Evolutionary conservation across 2,113 vertebrate genomes (phyloP).

Genomic region (Catharus minimus): DNA sequence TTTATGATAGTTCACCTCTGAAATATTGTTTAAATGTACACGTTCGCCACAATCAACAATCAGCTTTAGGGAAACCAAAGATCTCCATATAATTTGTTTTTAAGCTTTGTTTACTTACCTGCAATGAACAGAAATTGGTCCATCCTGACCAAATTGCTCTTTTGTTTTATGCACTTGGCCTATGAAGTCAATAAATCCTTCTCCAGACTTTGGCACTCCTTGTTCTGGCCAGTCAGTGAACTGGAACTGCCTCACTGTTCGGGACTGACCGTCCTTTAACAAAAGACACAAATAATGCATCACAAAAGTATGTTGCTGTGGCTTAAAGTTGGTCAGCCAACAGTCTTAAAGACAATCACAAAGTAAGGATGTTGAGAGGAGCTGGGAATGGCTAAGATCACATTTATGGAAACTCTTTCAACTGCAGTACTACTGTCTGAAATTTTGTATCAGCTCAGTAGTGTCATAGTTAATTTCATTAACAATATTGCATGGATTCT

Average conservation of each 20-base stretch:
- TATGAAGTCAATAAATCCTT: slow-evolving; percentile 99
- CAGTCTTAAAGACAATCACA: neutral
- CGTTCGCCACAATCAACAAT: neutral
- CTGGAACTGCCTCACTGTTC: slow-evolving; percentile 98
- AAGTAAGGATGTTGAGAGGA: neutral
- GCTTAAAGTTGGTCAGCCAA: neutral
- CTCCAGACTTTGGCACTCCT: slow-evolving; percentile 98
- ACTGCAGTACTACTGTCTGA: neutral
- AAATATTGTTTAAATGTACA: neutral
- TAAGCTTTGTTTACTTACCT: slow-evolving; percentile 79
- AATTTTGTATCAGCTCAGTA: neutral
- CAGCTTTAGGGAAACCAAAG: neutral
- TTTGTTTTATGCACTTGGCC: slow-evolving; percentile 99
- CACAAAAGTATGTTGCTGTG: neutral
- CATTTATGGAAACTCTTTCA: neutral
- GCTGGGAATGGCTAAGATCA: neutral
- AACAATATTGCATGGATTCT: neutral
- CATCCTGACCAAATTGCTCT: slow-evolving; percentile 98
- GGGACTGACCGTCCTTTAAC: slow-evolving; percentile 93
- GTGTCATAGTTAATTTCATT: neutral
- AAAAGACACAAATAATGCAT: slow-evolving; percentile 21
- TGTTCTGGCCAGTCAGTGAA: slow-evolving; percentile 99
- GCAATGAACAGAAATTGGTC: slow-evolving; percentile 98
- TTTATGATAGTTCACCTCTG: neutral
- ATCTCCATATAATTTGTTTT: neutral